These are phyloP conservation scores for Neolamprologus caudopunctatus DNA, from an alignment of 2,113 vertebrate species.

Conservation along the genomic window DNA sequence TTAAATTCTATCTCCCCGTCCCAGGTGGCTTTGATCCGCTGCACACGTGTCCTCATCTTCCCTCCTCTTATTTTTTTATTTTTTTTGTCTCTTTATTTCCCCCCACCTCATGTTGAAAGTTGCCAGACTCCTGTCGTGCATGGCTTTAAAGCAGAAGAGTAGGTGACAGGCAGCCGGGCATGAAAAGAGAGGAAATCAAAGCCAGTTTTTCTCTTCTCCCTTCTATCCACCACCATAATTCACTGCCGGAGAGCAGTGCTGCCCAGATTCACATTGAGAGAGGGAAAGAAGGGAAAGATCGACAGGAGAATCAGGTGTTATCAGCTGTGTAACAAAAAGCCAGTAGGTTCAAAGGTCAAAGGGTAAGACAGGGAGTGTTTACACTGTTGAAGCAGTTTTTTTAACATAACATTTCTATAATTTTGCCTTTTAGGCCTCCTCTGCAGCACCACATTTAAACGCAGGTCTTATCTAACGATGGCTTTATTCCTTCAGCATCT, in stretches of 20 bases:
- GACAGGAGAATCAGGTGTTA: background rate
- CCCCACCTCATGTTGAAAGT: conserved; percentile 22
- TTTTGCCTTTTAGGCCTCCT: background rate
- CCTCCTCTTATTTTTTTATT: conserved; percentile 11
- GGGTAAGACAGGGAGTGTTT: background rate
- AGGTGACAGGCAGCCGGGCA: conserved; percentile 28
- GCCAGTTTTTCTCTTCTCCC: background rate
- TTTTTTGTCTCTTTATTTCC: background rate
- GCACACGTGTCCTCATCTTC: conserved; percentile 19
- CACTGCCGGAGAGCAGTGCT: background rate
- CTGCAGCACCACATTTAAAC: background rate
- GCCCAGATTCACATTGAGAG: background rate
- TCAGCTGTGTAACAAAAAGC: too few species aligned
- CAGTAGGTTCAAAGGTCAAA: background rate
- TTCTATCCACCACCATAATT: background rate
- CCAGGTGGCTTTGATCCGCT: conserved; percentile 63
- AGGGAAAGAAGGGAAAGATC: background rate
- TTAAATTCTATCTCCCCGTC: conserved; percentile 65
- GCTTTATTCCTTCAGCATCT: background rate
- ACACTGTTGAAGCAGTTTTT: background rate
- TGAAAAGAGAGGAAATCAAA: conserved; percentile 32
- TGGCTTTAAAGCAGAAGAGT: conserved; percentile 13
- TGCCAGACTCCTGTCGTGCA: conserved; percentile 49
- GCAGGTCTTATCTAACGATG: background rate
- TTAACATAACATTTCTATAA: background rate